phyloP scores from a whole-genome alignment of 2,113 vertebrate genomes.

The Scortum barcoo region DNA sequence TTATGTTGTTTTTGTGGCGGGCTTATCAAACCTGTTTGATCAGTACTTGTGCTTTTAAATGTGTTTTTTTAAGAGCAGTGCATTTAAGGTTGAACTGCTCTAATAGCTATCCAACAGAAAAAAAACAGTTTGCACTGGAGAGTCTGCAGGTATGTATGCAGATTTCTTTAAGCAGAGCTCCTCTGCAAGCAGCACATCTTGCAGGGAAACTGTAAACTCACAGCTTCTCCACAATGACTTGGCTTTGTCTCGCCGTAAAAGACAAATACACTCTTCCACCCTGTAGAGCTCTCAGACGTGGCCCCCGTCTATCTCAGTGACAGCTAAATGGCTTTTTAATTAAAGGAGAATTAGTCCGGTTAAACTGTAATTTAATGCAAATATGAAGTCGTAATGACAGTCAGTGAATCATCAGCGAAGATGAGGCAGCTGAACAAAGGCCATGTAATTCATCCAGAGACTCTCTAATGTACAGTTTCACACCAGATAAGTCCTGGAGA shows the following conservation, averaged over 20 bases:
- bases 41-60: too few relatives aligned
- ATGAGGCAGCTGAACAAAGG: slow-evolving; percentile 91
- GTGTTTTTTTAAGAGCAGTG: neutral
- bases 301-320: slow-evolving; percentile 87
- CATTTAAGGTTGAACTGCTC: neutral
- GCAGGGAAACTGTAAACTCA: slow-evolving; percentile 28
- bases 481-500: slow-evolving; percentile 63
- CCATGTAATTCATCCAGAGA: slow-evolving; percentile 90
- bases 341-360: slow-evolving; percentile 94
- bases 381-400: slow-evolving; percentile 95
- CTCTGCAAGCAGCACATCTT: slow-evolving; percentile 17
- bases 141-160: neutral
- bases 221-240: slow-evolving; percentile 34
- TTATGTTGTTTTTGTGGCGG: neutral
- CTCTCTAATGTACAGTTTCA: slow-evolving; percentile 68
- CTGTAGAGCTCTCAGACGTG: slow-evolving; percentile 65
- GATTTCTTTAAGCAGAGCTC: slow-evolving; percentile 15
- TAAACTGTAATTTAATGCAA: slow-evolving; percentile 98
- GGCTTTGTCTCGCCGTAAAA: slow-evolving; percentile 49
- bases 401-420: slow-evolving; percentile 93
- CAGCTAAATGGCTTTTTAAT: slow-evolving; percentile 96
- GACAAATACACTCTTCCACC: slow-evolving; percentile 68
- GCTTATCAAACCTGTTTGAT: neutral
- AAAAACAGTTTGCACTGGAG: neutral
- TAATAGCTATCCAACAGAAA: slow-evolving; percentile 5